Evolutionary conservation across 1,140 invertebrate genomes (phyloP).

Genomic region (Riptortus pedestris): DNA sequence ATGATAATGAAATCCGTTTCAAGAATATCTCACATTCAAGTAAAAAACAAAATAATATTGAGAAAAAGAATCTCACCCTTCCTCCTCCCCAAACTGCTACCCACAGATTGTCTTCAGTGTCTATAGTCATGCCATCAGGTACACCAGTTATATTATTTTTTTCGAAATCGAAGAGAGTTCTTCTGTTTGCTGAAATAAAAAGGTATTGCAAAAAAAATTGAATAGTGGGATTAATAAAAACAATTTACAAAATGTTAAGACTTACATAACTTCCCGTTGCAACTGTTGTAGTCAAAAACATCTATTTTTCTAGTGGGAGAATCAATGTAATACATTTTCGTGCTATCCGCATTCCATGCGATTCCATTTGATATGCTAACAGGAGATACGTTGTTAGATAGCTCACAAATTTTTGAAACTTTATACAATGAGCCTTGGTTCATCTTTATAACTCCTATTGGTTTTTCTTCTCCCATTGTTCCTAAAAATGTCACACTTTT

Average conservation of each 20-base stretch:
- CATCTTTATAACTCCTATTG: conserved; percentile 40
- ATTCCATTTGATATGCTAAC: conserved; percentile 72
- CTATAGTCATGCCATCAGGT: conserved; percentile 62
- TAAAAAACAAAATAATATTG: too few species aligned
- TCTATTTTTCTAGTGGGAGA: conserved; percentile 53
- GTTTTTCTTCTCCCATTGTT: conserved; percentile 54
- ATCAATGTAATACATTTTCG: conserved; percentile 68
- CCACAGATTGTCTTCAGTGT: conserved; percentile 52
- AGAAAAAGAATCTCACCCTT: conserved; percentile 27
- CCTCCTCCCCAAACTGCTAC: conserved; percentile 47
- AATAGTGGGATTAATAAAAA: too few species aligned
- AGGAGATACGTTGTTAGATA: conserved; percentile 36
- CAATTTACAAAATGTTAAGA: too few species aligned
- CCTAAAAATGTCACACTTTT: conserved; percentile 46
- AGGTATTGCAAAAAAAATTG: neutral
- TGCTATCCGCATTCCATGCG: conserved; percentile 59
- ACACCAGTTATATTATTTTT: conserved; percentile 40
- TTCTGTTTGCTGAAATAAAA: conserved; percentile 37
- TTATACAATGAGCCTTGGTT: conserved; percentile 49
- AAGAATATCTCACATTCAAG: too few species aligned
- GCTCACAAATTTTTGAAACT: conserved; percentile 39
- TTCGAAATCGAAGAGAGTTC: conserved; percentile 39
- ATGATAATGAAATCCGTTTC: too few species aligned
- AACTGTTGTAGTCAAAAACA: conserved; percentile 62
- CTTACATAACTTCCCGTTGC: conserved; percentile 54